Evolutionary conservation across 2,797 vertebrate species (phyloP), one percentile per base, ranked within the genome.

Genomic region (Melanotaenia maccullochi): DNA sequence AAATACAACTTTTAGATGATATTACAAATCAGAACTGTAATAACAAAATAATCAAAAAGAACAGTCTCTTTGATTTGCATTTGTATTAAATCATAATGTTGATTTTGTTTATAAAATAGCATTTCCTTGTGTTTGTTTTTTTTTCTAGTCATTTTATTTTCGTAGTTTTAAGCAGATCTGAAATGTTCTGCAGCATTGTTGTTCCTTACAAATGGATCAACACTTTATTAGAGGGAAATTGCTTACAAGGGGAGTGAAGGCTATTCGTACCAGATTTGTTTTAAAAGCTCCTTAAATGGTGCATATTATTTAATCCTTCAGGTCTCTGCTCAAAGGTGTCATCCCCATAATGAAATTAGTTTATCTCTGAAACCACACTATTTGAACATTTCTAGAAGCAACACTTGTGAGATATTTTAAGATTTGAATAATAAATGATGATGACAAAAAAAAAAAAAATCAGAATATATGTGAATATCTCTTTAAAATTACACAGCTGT

Each of bases 261-360:
- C 28, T 20, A 8, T 32, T 36, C 18, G 14, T 5, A 52, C n/a
- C 9, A 3, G 14, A 65, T 40, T 28, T n/a, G 38, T 59, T 3
- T 69, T 1, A 14, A 2, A 68, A 44, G 59, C 68, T 54, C 68
- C 70, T 79, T 52, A 1, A 65, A 33, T 40, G 51, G 30, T 40
- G 0, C 4, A 42, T 49, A 42, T 0, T 33, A 33, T 57, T 32
- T 14, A 38, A 38, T 4, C 11, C 36, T 38, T 38, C 13, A 12
- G 13, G 11, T 8, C 5, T 44, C 14, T 44, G 3, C 16, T 44
- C 14, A 44, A 44, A 18, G 3, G 11, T 44, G 4, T 4, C 5
- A 6, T 18, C 16, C 38, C 12, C 38, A 18, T 18, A 44, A 44
- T 44, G 40, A 44, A 44, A 44, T 44, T 14, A 44, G 14, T 6